Evolutionary conservation across 2,113 vertebrate genomes (phyloP).

Genomic region (Urocynchramus pylzowi): DNA sequence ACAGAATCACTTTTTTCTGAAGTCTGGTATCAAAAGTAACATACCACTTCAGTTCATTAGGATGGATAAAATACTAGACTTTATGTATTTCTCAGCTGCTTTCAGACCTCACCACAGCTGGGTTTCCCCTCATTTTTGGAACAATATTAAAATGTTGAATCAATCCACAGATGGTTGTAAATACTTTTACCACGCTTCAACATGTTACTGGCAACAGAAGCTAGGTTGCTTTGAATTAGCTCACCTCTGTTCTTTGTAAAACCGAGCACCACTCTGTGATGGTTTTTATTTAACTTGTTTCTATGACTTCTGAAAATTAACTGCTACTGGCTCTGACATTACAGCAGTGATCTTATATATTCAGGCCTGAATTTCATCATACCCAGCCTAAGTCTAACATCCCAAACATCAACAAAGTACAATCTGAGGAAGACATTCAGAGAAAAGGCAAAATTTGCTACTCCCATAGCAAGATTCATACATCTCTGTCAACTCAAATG

Average conservation of each 20-base stretch:
- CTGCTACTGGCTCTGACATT: not conserved
- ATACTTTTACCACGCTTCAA: not conserved
- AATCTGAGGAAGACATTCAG: not conserved
- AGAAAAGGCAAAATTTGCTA: not conserved
- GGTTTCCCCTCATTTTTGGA: not conserved
- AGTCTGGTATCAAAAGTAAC: not conserved
- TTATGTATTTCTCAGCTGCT: not conserved
- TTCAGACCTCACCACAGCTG: not conserved
- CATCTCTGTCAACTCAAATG: not conserved
- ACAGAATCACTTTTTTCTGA: not conserved
- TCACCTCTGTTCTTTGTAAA: not conserved
- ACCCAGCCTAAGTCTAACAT: not conserved
- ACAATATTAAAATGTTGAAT: not conserved
- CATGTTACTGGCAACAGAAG: not conserved
- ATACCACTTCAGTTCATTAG: not conserved
- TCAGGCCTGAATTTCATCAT: not conserved
- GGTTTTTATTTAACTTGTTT: not conserved
- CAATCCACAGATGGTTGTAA: not conserved
- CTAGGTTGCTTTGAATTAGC: not conserved
- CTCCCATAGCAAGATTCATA: not conserved
- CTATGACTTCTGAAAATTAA: not conserved
- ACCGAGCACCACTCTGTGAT: not conserved
- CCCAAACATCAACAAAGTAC: not conserved
- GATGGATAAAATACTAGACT: not conserved
- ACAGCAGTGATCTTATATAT: not conserved